Evolutionary conservation across 2,113 vertebrate species (phyloP), one percentile per base, ranked within the genome.

Genomic region (Pterocles burchelli): DNA sequence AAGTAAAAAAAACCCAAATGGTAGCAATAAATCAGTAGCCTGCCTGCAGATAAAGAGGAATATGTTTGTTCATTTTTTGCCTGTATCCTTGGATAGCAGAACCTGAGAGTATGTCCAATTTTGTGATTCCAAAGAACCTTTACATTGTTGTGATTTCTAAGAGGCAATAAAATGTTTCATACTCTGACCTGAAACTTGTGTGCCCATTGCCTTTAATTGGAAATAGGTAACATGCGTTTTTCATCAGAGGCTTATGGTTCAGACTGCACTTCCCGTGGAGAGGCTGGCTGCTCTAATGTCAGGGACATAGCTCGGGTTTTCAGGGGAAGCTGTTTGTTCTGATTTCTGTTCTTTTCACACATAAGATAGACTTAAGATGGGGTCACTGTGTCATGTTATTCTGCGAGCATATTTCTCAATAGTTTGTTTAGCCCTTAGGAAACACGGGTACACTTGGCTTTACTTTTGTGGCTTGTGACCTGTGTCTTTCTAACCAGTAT

Each of bases 361-460:
- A 3, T 17, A 21, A 49, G 61, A 45, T 43, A 43, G 75, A 36
- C 10, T 36, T 36, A 55, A 87, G 82, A 48, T 72, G 49, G 54
- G 85, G 67, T 90, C 74, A 81, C 59, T 55, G 51, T 92, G 76
- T 81, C 66, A 2, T 59, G 29, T 43, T 85, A 31, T 12, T 89
- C 63, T 52, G 43, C 4, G 1, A 63, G 52, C 2, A 0, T 68
- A 16, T 93, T 96, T 96, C 89, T 90, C 55, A 63, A 41, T 59
- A 75, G 31, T 31, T 80, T 87, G 57, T 91, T 95, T 93, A 82
- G 79, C 91, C 88, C 79, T 33, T 36, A 85, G 91, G 91, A 93
- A 88, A 76, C 2, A 4, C 5, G 3, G 26, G 17, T 78, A 79
- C 38, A 46, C 62, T 96, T 94, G 81, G 36, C 49, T 90, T 96